phyloP scores from a whole-genome alignment of 2,797 vertebrate genomes.

The Eulemur coronatus region DNA sequence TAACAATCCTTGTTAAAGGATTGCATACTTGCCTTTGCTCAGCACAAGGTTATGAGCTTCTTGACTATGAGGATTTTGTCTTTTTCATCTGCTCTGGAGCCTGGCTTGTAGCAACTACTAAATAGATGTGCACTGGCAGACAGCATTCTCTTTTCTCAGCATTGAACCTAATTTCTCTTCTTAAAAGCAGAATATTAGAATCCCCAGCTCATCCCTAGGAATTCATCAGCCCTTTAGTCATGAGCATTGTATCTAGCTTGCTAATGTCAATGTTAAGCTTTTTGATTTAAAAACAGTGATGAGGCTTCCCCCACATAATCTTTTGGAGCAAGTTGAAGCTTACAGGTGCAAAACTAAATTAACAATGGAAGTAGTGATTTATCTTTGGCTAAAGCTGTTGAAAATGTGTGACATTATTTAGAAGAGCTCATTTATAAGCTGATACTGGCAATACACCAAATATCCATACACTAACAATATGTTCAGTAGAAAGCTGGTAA shows the following conservation, averaged over 20 bases:
- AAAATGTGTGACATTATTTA: background rate
- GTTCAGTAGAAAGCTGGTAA: background rate
- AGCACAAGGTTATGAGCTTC: background rate
- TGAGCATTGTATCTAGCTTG: background rate
- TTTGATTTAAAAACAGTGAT: slow-evolving; percentile 35
- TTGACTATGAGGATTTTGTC: background rate
- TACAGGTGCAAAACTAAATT: background rate
- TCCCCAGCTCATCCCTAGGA: background rate
- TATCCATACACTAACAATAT: background rate
- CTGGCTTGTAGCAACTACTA: background rate
- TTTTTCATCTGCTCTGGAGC: background rate
- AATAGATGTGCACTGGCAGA: background rate
- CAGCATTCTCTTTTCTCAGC: background rate
- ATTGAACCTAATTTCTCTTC: background rate
- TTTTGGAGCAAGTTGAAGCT: background rate
- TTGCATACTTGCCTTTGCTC: background rate
- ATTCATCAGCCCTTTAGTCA: background rate
- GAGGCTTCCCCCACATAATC: background rate
- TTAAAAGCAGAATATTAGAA: background rate
- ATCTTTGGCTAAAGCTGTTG: background rate
- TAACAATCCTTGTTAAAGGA: background rate
- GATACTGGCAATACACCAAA: background rate
- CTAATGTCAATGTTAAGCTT: background rate
- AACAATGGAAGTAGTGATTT: background rate
- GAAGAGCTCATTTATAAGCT: slow-evolving; percentile 5